Evolutionary conservation across 2,113 vertebrate genomes (phyloP).

Genomic region (Varanus komodoensis): DNA sequence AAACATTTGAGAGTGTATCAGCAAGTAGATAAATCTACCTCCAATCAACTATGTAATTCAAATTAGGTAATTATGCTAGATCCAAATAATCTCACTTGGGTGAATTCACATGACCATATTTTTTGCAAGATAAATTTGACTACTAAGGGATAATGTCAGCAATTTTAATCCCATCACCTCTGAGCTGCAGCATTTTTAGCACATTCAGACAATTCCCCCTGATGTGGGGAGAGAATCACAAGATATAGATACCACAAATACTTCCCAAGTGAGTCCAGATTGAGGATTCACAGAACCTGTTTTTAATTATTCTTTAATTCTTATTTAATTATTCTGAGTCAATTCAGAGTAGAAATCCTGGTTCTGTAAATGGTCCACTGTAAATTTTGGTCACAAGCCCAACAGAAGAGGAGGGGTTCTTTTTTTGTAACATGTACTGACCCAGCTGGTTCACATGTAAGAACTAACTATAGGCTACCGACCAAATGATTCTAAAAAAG

Average conservation of each 20-base stretch:
- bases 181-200: neutral
- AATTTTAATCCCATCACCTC: neutral
- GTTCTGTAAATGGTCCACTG: neutral
- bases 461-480: no score
- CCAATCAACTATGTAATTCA: neutral
- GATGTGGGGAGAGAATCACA: no score
- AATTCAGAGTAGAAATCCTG: neutral
- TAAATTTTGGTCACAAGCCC: neutral
- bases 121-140: neutral
- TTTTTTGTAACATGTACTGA: neutral
- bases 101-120: neutral
- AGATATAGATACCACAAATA: no score
- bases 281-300: neutral
- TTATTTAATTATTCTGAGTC: neutral
- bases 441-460: no score
- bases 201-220: no score
- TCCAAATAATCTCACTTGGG: neutral
- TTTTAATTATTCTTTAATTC: neutral
- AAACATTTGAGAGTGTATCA: neutral
- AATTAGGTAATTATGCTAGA: neutral
- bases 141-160: neutral
- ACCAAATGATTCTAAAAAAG: no score
- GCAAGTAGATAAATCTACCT: neutral
- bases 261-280: neutral
- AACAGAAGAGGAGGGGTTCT: neutral